Evolutionary conservation across 1,140 invertebrate species (phyloP).

Genomic region (Macrobrachium nipponense): DNA sequence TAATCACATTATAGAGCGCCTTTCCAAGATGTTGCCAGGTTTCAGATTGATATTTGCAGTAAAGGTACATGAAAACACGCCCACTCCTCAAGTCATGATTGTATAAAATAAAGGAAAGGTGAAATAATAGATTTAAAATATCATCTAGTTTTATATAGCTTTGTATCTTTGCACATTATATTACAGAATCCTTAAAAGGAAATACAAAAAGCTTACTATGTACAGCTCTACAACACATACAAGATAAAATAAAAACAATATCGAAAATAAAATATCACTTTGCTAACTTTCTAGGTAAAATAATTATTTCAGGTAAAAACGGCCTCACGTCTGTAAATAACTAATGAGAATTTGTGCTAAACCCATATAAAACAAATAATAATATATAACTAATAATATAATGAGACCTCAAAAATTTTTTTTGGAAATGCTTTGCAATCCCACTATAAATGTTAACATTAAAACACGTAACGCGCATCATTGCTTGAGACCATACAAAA

Average conservation of each 20-base stretch:
- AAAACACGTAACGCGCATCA: slow-evolving; percentile 42
- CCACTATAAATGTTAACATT: slow-evolving; percentile 41
- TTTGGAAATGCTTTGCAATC: slow-evolving; percentile 30
- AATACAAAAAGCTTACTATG: slow-evolving; percentile 61
- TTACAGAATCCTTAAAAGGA: slow-evolving; percentile 60
- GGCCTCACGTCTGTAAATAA: slow-evolving; percentile 43
- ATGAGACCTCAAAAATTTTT: slow-evolving; percentile 37
- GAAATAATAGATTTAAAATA: slow-evolving; percentile 20
- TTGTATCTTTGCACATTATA: slow-evolving; percentile 63
- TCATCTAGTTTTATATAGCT: slow-evolving; percentile 58
- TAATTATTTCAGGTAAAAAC: slow-evolving; percentile 1
- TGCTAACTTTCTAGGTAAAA: slow-evolving; percentile 57
- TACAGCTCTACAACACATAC: slow-evolving; percentile 62
- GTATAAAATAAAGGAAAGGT: background rate
- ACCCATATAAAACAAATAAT: slow-evolving; percentile 44
- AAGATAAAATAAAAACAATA: slow-evolving; percentile 56
- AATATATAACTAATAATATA: slow-evolving; percentile 15
- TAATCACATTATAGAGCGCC: too few relatives aligned
- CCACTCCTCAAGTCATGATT: background rate
- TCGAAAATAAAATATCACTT: slow-evolving; percentile 59
- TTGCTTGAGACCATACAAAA: slow-evolving; percentile 59
- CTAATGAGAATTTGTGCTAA: slow-evolving; percentile 56
- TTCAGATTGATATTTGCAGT: background rate
- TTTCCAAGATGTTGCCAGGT: too few relatives aligned
- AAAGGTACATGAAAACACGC: background rate